Percentiles rank a stretch among this genome's conserved stretches.
phyloP scores from a whole-genome alignment of 1,140 invertebrate genomes.

The Drosophila bocki region DNA sequence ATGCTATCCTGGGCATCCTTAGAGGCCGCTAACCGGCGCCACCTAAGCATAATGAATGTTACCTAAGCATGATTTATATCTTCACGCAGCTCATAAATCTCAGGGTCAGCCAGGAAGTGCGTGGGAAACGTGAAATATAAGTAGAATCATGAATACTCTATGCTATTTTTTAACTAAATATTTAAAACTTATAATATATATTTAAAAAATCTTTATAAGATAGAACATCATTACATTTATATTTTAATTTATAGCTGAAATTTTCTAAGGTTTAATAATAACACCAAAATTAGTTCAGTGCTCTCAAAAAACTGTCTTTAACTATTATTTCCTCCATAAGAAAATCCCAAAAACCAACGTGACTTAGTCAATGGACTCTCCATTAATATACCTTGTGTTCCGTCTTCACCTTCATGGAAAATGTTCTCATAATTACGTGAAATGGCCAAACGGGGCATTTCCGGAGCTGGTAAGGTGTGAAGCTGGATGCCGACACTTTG shows the following conservation, averaged over 20 bases:
- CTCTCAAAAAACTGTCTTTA: not conserved
- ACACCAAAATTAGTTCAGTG: not conserved
- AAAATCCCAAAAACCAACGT: not conserved
- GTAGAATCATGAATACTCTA: constrained; percentile 14
- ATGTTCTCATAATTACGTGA: constrained; percentile 62
- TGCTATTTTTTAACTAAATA: not conserved
- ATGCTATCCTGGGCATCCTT: constrained; percentile 25
- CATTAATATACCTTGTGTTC: constrained; percentile 7
- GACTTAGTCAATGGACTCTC: not conserved
- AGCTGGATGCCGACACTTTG: constrained; percentile 54
- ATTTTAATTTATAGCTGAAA: not conserved
- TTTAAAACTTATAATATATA: too few species aligned
- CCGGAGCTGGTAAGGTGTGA: constrained; percentile 15
- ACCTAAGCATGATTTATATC: constrained; percentile 78
- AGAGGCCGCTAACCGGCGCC: constrained; percentile 24
- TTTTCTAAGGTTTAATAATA: not conserved
- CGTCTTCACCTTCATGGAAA: not conserved
- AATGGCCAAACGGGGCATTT: constrained; percentile 18
- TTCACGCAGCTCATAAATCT: constrained; percentile 68
- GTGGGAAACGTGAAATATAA: too few species aligned
- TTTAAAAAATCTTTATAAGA: too few species aligned
- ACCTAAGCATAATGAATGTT: constrained; percentile 74
- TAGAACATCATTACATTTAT: not conserved
- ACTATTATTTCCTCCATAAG: not conserved
- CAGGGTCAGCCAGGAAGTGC: constrained; percentile 26